Conservation (phyloP, 2,113 vertebrate species). For the Passer domesticus region DNA sequence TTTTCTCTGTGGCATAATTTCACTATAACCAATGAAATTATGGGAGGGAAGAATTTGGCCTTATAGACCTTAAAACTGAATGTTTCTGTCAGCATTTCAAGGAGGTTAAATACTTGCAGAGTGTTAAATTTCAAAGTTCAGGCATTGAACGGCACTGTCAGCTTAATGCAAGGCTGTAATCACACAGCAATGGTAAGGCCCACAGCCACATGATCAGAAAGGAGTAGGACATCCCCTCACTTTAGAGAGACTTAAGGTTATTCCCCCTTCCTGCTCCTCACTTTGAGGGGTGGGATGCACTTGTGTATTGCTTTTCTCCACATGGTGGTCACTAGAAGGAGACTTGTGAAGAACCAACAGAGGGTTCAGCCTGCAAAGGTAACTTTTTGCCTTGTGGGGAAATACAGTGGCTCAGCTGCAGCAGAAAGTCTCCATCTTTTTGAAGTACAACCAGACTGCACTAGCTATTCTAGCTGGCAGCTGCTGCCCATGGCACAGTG, state of each 20-base stretch:
- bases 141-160: neutral
- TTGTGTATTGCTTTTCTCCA: neutral
- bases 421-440: neutral
- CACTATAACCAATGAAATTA: neutral
- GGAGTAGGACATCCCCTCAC: neutral
- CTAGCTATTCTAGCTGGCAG: neutral
- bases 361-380: neutral
- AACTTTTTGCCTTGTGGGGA: neutral
- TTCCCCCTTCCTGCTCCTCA: neutral
- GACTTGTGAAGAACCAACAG: neutral
- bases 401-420: neutral
- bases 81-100: slow-evolving; percentile 24
- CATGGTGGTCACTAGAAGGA: neutral
- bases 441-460: neutral
- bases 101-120: neutral
- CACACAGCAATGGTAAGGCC: neutral
- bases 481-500: neutral
- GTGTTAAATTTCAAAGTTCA: slow-evolving; percentile 10
- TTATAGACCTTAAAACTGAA: slow-evolving; percentile 18
- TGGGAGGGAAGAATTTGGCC: neutral
- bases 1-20: neutral
- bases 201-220: neutral
- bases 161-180: neutral
- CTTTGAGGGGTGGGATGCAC: neutral
- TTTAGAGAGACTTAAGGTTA: neutral